Base-by-base conservation (phyloP, 1,140 invertebrate species). In the Brachionus rubens region DNA sequence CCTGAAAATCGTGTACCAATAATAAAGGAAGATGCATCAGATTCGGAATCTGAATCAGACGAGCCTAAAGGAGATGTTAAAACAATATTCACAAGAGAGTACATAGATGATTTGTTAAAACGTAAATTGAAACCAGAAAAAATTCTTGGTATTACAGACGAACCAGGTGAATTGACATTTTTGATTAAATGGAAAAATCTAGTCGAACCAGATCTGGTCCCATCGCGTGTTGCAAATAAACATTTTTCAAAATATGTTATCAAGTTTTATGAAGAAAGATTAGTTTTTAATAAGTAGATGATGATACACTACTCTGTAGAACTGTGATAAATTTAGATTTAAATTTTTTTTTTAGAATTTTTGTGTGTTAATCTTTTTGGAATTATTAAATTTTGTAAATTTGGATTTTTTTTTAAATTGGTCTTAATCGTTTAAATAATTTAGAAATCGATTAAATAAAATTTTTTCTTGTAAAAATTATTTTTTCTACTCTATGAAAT, bases 171-270 rank as follows among this genome's bases (percentile, higher is more conserved):
- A 83, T 84, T 98, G 0, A 95, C 96, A 92, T 96, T 97, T 82
- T 86, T 98, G 0, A 95, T 98, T 90, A 97, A 97, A 83, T 98
- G 94, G 93, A 93, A 94, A 83, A 92, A 92, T 65, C 92, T 91
- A 9, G 93, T 96, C 82, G 94, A 97, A 82, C 94, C 94, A 0
- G 94, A 97, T 82, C 83, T 97, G 36, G 94, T 97, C 1, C 91
- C 93, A 9, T 91, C 94, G 0, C 89, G 91, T 80, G 89, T 92
- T 80, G 94, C 94, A 0, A 97, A 97, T 83, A 87, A 91, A 0
- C 89, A 90, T 75, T 97, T 93, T 82, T 94, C 94, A 4, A 93
- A 96, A 83, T 90, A 96, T 59, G 94, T 98, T 0, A 97, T 97
- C 54, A 89, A 91, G 80, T 97, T 97, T 82, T 97, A 97, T 81